Percentiles rank a stretch among this genome's conserved stretches.
phyloP scores from a whole-genome alignment of 1,140 invertebrate species.

The Lordiphosa mommai region DNA sequence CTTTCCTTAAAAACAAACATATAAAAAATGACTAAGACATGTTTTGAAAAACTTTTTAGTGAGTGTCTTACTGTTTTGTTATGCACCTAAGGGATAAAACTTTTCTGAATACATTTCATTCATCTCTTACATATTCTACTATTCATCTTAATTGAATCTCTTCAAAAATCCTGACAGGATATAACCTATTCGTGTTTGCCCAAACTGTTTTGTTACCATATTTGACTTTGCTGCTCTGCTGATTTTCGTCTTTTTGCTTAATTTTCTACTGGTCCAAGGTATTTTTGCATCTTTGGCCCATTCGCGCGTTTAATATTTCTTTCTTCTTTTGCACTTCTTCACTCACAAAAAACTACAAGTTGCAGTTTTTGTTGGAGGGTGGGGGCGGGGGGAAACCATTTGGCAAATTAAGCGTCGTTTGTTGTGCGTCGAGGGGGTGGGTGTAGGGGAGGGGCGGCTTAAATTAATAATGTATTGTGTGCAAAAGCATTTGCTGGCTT shows the following conservation, averaged over 20 bases:
- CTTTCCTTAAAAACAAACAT: no score
- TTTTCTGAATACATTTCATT: no score
- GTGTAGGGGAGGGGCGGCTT: conserved; percentile 1
- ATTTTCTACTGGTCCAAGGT: conserved; percentile 49
- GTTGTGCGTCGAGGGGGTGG: conserved; percentile 44
- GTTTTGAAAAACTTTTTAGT: no score
- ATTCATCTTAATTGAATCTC: no score
- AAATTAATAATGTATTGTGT: conserved; percentile 76
- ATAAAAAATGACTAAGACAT: no score
- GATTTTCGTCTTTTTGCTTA: conserved; percentile 26
- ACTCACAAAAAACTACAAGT: conserved; percentile 50
- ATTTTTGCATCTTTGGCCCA: conserved; percentile 66
- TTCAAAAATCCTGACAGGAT: no score
- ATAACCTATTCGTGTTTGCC: background rate
- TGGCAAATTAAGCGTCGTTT: conserved; percentile 73
- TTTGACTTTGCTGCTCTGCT: conserved; percentile 55
- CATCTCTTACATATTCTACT: no score
- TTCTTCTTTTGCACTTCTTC: conserved; percentile 23
- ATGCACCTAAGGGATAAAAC: no score
- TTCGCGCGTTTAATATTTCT: conserved; percentile 56
- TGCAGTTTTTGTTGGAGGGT: conserved; percentile 22
- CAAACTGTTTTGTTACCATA: conserved; percentile 10
- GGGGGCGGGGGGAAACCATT: conserved; percentile 41
- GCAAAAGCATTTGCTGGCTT: conserved; percentile 59
- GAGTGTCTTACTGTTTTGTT: no score